Evolutionary conservation across 2,888 invertebrate species (phyloP).

Genomic region (Folsomia candida): DNA sequence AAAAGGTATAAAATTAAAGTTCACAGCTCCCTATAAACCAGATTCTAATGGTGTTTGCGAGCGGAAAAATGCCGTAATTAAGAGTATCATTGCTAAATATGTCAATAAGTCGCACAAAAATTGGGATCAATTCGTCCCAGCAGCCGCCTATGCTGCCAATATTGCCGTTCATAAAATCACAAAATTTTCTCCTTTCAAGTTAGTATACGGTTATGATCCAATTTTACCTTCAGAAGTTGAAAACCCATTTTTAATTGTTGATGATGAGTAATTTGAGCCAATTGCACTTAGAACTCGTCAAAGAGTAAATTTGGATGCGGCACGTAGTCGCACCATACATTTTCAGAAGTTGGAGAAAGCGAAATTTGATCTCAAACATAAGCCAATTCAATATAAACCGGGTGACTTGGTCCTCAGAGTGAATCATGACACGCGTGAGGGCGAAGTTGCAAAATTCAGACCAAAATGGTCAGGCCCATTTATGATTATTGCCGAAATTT

Average conservation of each 20-base stretch:
- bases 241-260: background rate
- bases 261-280: no score
- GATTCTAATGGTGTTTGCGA: constrained; percentile 28
- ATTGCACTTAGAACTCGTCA: no score
- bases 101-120: background rate
- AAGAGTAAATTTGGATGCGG: background rate
- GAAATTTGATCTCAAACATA: constrained; percentile 20
- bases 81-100: constrained; percentile 16
- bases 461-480: constrained; percentile 24
- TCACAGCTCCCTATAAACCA: constrained; percentile 17
- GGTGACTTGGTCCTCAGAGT: constrained; percentile 17
- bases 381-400: background rate
- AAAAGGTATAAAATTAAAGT: constrained; percentile 9
- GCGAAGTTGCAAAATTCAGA: constrained; percentile 11
- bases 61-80: constrained; percentile 19
- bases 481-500: background rate
- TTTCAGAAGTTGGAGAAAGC: constrained; percentile 6
- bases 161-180: background rate
- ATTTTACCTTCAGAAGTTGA: background rate
- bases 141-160: background rate
- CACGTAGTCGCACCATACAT: constrained; percentile 2
- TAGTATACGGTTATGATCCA: no score
- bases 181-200: background rate
- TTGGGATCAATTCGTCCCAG: no score
- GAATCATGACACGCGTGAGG: constrained; percentile 6